A percentile compares a stretch with the other conserved stretches of the same genome.
These are phyloP conservation scores for Alligator mississippiensis DNA, from an alignment of 2,113 vertebrate genomes.

Conservation along the genomic window DNA sequence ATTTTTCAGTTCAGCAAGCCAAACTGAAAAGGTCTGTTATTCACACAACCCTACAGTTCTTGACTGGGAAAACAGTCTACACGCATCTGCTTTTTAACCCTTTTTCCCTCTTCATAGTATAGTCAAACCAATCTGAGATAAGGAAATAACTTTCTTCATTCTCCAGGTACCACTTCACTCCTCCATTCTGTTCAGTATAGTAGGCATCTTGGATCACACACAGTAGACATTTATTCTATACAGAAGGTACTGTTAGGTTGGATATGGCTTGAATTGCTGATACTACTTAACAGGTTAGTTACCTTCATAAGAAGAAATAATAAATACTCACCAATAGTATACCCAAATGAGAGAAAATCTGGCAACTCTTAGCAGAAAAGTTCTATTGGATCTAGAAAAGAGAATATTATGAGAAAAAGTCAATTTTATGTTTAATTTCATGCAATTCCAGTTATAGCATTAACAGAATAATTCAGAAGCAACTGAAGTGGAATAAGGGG, in stretches of 20 bases:
- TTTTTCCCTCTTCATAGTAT: background rate
- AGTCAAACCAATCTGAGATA: background rate
- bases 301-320: background rate
- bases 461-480: background rate
- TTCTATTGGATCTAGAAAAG: constrained; percentile 41
- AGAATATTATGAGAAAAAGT: background rate
- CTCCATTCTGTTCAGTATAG: background rate
- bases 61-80: background rate
- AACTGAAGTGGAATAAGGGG: background rate
- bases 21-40: background rate
- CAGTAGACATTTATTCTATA: background rate
- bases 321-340: constrained; percentile 21
- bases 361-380: background rate
- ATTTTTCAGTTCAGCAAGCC: too few relatives aligned
- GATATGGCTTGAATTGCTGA: background rate
- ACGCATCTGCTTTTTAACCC: background rate
- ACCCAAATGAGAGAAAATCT: background rate
- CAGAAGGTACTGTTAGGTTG: background rate
- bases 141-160: background rate
- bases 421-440: background rate
- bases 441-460: background rate
- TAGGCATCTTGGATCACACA: background rate
- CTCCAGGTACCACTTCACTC: background rate
- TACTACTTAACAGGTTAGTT: background rate
- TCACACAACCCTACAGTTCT: background rate